Conservation (phyloP, 2,797 vertebrate genomes). For the Tiaroga cobitis region DNA sequence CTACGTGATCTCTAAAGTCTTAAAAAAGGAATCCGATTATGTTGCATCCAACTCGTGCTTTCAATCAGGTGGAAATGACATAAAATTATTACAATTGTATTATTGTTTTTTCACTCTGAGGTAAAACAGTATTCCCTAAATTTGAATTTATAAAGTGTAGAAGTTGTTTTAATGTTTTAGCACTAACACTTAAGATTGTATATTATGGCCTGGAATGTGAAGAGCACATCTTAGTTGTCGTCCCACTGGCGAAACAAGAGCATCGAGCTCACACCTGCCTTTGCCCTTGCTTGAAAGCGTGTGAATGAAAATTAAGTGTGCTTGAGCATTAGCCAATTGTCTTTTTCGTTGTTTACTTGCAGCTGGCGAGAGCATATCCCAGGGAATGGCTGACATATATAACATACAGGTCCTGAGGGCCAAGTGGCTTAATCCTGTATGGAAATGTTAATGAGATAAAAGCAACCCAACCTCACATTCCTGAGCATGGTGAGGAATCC, state of each 20-base stretch:
- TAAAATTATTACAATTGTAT: not conserved
- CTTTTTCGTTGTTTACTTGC: conserved; percentile 73
- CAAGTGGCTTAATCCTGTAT: conserved; percentile 81
- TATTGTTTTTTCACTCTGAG: not conserved
- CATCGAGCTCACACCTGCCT: conserved; percentile 40
- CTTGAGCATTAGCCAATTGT: conserved; percentile 73
- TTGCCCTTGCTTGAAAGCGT: conserved; percentile 40
- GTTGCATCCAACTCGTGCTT: not conserved
- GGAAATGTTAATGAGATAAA: conserved; percentile 80
- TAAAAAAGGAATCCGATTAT: not conserved
- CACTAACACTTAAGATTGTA: conserved; percentile 50
- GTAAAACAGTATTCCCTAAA: not conserved
- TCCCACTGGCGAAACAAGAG: conserved; percentile 10
- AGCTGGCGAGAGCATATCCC: conserved; percentile 49
- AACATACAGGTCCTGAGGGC: conserved; percentile 69
- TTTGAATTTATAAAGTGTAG: not conserved
- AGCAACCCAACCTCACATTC: conserved; percentile 66
- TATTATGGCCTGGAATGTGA: conserved; percentile 57
- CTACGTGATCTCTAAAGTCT: no score
- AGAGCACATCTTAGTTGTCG: conserved; percentile 58
- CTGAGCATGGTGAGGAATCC: conserved; percentile 71
- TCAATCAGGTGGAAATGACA: not conserved
- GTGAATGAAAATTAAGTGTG: conserved; percentile 68
- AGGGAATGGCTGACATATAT: conserved; percentile 67
- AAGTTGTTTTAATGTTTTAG: not conserved